Percentiles rank a stretch among this genome's conserved stretches.
phyloP scores from a whole-genome alignment of 2,888 invertebrate genomes.

The Tipula helvola region DNA sequence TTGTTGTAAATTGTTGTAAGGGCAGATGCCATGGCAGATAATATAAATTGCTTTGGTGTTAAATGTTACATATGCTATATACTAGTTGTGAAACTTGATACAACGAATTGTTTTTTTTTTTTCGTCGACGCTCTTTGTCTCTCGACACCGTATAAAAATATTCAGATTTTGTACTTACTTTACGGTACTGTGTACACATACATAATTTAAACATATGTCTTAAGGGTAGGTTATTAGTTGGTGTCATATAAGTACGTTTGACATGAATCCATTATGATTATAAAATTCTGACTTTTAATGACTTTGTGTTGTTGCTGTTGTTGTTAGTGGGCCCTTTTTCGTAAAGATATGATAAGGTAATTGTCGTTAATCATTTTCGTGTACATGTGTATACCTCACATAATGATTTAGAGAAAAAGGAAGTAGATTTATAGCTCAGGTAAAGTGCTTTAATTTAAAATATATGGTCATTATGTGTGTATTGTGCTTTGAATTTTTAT shows the following conservation, averaged over 20 bases:
- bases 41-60: not conserved
- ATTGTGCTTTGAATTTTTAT: not conserved
- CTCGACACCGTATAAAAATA: not conserved
- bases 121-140: not conserved
- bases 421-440: not conserved
- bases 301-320: not conserved
- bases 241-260: not conserved
- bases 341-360: not conserved
- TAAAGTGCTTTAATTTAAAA: not conserved
- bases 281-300: not conserved
- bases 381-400: not conserved
- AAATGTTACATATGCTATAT: not conserved
- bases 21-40: not conserved
- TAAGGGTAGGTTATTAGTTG: not conserved
- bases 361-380: not conserved
- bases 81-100: not conserved
- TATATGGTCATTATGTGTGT: not conserved
- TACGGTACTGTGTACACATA: not conserved
- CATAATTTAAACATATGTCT: constrained; percentile 4
- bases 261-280: not conserved
- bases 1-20: not conserved
- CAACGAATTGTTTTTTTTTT: not conserved
- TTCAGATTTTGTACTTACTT: not conserved
- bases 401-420: not conserved
- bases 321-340: not conserved